These are phyloP conservation scores for Charanyca ferruginea DNA, from an alignment of 2,888 invertebrate genomes.

Conservation along the genomic window DNA sequence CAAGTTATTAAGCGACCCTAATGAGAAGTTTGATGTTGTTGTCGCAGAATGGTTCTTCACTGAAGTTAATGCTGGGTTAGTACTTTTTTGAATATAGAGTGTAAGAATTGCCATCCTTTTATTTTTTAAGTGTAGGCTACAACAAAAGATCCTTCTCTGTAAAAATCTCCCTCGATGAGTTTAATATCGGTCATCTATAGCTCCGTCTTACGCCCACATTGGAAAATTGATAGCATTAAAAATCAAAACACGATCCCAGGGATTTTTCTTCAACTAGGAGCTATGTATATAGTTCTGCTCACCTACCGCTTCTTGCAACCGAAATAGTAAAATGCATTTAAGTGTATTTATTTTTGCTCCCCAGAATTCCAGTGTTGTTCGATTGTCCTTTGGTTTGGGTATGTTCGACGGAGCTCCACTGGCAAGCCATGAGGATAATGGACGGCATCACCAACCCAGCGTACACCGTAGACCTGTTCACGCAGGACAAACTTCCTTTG, in stretches of 20 bases:
- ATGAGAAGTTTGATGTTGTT: constrained; percentile 77
- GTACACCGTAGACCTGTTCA: constrained; percentile 76
- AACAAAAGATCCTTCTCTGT: neutral
- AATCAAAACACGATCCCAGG: too few species aligned
- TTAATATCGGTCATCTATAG: too few species aligned
- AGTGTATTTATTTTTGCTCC: constrained; percentile 31
- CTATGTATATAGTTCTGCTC: neutral
- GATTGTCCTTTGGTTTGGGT: constrained; percentile 81
- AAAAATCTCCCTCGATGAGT: too few species aligned
- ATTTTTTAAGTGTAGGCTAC: neutral
- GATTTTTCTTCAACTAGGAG: too few species aligned
- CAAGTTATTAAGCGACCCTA: constrained; percentile 72
- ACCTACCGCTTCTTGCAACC: neutral
- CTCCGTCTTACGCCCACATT: too few species aligned
- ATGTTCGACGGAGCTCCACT: constrained; percentile 78
- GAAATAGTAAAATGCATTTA: neutral
- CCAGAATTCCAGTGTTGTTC: constrained; percentile 77
- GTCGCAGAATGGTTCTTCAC: constrained; percentile 80
- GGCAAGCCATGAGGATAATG: constrained; percentile 74
- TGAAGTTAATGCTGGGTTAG: constrained; percentile 68
- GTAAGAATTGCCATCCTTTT: too few species aligned
- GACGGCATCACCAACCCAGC: constrained; percentile 80
- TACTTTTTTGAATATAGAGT: neutral
- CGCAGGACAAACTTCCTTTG: constrained; percentile 70
- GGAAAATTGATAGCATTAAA: too few species aligned